Conservation (phyloP, 2,113 vertebrate species). For the Thinocorus orbignyianus region DNA sequence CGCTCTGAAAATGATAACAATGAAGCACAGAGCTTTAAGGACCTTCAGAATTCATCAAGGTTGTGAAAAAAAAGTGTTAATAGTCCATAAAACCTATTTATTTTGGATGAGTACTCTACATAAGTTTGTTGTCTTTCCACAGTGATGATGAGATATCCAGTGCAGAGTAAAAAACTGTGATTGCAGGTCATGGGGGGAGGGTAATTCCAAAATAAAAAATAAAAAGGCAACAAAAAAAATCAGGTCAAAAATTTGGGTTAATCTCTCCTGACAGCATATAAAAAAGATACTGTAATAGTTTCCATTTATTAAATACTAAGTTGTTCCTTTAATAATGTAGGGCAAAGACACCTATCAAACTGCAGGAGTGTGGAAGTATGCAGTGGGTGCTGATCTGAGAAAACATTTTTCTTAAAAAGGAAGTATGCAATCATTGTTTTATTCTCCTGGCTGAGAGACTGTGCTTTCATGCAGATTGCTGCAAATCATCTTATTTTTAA, state of each 20-base stretch:
- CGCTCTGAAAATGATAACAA: background rate
- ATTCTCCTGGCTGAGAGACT: background rate
- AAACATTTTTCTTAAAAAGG: background rate
- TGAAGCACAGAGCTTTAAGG: background rate
- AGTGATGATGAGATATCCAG: background rate
- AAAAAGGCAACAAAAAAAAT: too few species aligned
- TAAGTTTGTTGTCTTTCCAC: background rate
- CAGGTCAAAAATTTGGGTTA: slow-evolving; percentile 16
- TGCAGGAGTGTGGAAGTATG: background rate
- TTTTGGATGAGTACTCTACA: background rate
- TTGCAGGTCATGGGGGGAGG: background rate
- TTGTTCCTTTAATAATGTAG: slow-evolving; percentile 2
- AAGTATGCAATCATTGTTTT: background rate
- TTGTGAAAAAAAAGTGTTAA: background rate
- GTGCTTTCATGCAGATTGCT: background rate
- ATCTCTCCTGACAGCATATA: slow-evolving; percentile 1
- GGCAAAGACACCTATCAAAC: background rate
- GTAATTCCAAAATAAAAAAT: background rate
- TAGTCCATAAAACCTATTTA: background rate
- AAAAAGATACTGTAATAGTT: background rate
- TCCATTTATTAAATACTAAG: slow-evolving; percentile 3
- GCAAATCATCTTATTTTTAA: background rate
- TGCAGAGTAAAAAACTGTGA: background rate
- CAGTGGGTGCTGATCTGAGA: background rate
- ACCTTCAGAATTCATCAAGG: background rate